Evolutionary conservation across 2,888 invertebrate genomes (phyloP).

Genomic region (Pimpla rufipes): DNA sequence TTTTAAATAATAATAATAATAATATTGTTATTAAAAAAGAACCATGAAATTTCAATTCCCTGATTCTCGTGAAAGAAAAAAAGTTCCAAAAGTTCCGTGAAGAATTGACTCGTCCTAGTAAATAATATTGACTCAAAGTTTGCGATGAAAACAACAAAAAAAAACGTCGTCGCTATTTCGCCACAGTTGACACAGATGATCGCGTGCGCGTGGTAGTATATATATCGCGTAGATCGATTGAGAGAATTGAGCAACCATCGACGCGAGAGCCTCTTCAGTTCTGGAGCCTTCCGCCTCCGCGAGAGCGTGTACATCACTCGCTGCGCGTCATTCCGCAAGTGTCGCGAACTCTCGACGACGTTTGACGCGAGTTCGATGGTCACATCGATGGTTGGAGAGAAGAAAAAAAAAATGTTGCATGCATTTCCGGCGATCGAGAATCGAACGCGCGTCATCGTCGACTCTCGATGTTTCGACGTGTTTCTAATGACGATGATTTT

Average conservation of each 20-base stretch:
- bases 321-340: conserved; percentile 7
- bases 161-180: not conserved
- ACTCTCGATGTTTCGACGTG: not conserved
- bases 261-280: not conserved
- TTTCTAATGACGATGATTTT: not conserved
- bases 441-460: not conserved
- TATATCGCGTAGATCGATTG: not conserved
- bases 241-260: not conserved
- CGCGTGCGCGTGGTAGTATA: too few relatives aligned
- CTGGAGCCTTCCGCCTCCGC: not conserved
- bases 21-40: not conserved
- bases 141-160: not conserved
- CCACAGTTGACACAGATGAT: not conserved
- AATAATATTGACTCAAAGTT: conserved; percentile 1
- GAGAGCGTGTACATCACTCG: too few relatives aligned
- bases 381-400: too few relatives aligned
- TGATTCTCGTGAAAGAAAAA: not conserved
- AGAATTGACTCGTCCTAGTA: not conserved
- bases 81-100: not conserved
- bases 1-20: not conserved
- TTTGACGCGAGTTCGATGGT: not conserved
- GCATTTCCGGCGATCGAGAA: not conserved
- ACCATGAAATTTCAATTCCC: not conserved
- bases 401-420: not conserved
- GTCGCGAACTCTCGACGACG: not conserved